Evolutionary conservation across 1,140 invertebrate genomes (phyloP).

Genomic region (Meloidogyne exigua): DNA sequence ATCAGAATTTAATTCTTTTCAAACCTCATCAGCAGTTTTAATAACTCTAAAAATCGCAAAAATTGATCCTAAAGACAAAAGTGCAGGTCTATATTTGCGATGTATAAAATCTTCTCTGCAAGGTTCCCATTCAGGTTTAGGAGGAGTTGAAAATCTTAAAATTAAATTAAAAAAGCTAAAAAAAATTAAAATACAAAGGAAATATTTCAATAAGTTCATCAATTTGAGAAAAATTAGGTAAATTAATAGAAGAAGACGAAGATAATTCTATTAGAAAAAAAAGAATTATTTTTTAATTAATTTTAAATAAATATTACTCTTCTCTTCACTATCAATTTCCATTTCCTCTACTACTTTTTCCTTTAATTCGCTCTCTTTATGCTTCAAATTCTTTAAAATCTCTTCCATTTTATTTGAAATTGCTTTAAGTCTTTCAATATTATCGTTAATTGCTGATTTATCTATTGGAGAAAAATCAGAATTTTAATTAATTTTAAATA

Average conservation of each 20-base stretch:
- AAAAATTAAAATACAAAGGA: neutral
- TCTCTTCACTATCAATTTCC: neutral
- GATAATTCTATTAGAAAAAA: neutral
- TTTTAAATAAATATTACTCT: too few relatives aligned
- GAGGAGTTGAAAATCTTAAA: constrained; percentile 21
- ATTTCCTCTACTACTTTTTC: neutral
- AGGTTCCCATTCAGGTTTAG: constrained; percentile 24
- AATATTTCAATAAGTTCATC: neutral
- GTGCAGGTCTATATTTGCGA: constrained; percentile 41
- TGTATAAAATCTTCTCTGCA: constrained; percentile 33
- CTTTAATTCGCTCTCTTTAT: neutral
- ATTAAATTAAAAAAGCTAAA: neutral
- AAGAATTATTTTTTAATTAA: neutral
- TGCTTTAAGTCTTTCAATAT: neutral
- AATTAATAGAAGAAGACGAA: neutral
- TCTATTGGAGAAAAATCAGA: neutral
- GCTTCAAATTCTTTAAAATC: neutral
- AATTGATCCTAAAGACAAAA: constrained; percentile 40
- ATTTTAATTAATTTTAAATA: neutral
- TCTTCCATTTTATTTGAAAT: neutral
- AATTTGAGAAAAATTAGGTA: too few relatives aligned
- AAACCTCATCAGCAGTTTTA: constrained; percentile 39
- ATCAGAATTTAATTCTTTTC: neutral
- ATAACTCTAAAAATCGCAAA: constrained; percentile 46
- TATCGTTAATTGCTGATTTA: neutral